Evolutionary conservation across 2,888 invertebrate genomes (phyloP).

Genomic region (Tenthredo amoena): DNA sequence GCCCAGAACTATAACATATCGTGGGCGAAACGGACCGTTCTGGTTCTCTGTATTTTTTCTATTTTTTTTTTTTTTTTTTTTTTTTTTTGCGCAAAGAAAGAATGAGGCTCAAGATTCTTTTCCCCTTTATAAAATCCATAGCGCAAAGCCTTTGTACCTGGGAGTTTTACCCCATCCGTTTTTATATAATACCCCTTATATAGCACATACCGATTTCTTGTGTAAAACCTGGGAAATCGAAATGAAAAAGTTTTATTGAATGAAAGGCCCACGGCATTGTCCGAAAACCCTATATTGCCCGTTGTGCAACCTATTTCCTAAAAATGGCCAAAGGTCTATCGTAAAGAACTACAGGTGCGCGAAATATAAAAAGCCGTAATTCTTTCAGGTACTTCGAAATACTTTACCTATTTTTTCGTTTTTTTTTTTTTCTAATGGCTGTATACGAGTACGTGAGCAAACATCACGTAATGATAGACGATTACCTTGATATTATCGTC

Average conservation of each 20-base stretch:
- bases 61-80: not conserved
- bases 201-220: not conserved
- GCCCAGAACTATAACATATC: not conserved
- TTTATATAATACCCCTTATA: not conserved
- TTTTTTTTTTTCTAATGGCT: not conserved
- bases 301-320: conserved; percentile 17
- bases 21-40: conserved; percentile 10
- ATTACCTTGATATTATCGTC: conserved; percentile 14
- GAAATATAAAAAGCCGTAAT: not conserved
- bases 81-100: not conserved
- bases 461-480: conserved; percentile 32
- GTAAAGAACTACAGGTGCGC: not conserved
- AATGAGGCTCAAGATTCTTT: not conserved
- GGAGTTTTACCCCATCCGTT: conserved; percentile 26
- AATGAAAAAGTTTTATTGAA: conserved; percentile 29
- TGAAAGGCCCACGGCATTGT: not conserved
- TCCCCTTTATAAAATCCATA: not conserved
- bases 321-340: conserved; percentile 1
- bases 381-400: not conserved
- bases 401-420: not conserved
- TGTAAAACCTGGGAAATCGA: conserved; percentile 17
- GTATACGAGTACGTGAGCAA: conserved; percentile 1
- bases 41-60: not conserved
- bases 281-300: not conserved
- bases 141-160: conserved; percentile 33